These are phyloP conservation scores for Chelmon rostratus DNA, from an alignment of 2,797 vertebrate genomes.

Conservation along the genomic window DNA sequence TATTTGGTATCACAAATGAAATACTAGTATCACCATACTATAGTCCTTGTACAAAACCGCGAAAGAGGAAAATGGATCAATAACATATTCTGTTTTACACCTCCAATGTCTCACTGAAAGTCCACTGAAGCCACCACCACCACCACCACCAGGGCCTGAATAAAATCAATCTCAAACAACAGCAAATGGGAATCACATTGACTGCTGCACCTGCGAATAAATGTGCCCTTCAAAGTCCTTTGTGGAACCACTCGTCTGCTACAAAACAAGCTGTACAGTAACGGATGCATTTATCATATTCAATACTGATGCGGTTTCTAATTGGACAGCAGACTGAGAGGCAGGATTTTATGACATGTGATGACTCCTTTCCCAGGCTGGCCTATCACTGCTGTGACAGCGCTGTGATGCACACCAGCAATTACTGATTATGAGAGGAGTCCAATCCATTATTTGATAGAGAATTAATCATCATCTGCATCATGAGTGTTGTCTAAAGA, in stretches of 20 bases:
- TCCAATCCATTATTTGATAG: slow-evolving; percentile 40
- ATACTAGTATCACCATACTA: slow-evolving; percentile 6
- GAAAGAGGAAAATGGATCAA: slow-evolving; percentile 45
- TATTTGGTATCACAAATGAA: slow-evolving; percentile 2
- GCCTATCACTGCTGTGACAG: slow-evolving; percentile 32
- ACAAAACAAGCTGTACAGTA: slow-evolving; percentile 36
- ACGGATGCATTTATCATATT: slow-evolving; percentile 37
- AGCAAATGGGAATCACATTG: slow-evolving; percentile 54
- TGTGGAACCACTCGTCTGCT: slow-evolving; percentile 16
- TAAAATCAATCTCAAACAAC: slow-evolving; percentile 64
- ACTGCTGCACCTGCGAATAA: slow-evolving; percentile 52
- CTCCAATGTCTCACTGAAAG: slow-evolving; percentile 25
- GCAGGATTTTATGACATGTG: slow-evolving; percentile 23
- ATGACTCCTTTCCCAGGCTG: slow-evolving; percentile 22
- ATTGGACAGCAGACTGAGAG: background rate
- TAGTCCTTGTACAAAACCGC: slow-evolving; percentile 6
- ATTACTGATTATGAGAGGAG: slow-evolving; percentile 60
- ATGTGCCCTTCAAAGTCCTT: slow-evolving; percentile 48
- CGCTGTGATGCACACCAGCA: slow-evolving; percentile 37
- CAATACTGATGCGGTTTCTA: background rate
- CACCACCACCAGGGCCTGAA: background rate
- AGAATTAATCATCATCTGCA: slow-evolving; percentile 60
- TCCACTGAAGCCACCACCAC: slow-evolving; percentile 25
- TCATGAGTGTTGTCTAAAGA: slow-evolving; percentile 29
- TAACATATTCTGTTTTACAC: slow-evolving; percentile 53